A percentile compares a stretch with the other conserved stretches of the same genome.
Conservation (phyloP, 2,888 invertebrate species). For the Eupithecia dodoneata region DNA sequence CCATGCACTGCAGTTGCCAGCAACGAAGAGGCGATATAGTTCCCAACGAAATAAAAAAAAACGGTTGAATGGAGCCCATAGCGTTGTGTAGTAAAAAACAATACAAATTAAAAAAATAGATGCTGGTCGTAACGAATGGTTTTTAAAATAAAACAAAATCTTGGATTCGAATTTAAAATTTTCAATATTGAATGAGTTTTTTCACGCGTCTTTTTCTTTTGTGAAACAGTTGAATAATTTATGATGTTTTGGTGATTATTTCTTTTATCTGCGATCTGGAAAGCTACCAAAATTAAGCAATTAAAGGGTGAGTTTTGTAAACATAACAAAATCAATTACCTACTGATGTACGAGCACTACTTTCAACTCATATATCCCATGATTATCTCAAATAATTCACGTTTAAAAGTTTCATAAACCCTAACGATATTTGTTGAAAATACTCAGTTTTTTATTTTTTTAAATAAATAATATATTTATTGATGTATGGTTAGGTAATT, state of each 20-base stretch:
- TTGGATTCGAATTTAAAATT: not conserved
- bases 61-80: not conserved
- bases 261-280: conserved; percentile 15
- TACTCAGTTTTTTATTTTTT: not conserved
- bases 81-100: not conserved
- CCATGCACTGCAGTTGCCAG: conserved; percentile 63
- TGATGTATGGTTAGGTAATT: not conserved
- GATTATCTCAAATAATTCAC: not conserved
- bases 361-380: not conserved
- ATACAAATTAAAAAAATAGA: not conserved
- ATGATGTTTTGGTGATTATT: not conserved
- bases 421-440: not conserved
- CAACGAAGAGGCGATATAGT: conserved; percentile 48
- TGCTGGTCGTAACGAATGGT: not conserved
- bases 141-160: not conserved
- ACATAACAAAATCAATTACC: not conserved
- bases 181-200: not conserved
- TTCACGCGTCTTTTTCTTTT: not conserved
- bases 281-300: conserved; percentile 70
- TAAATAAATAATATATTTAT: too few species aligned
- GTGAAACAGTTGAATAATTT: not conserved
- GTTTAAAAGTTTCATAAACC: not conserved
- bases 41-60: not conserved
- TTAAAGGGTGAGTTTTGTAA: conserved; percentile 64
- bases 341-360: not conserved